Percentiles rank a stretch among this genome's conserved stretches.
These are phyloP conservation scores for Dugesia japonica DNA, from an alignment of 2,888 invertebrate genomes.

Conservation along the genomic window DNA sequence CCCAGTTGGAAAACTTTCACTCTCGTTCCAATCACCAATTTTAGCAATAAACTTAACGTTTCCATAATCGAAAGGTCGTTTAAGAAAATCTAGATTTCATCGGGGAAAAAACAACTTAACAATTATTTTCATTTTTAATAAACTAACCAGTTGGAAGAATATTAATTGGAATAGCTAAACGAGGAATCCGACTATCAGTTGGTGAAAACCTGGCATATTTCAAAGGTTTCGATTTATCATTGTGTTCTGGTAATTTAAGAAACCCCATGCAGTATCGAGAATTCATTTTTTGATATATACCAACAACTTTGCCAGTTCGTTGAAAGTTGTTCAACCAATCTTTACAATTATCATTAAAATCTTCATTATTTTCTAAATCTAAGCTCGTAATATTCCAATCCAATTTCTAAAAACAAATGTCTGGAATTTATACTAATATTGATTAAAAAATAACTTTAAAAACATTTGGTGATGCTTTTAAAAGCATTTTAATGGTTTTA, in stretches of 20 bases:
- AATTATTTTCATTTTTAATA: no score
- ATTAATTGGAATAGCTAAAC: background rate
- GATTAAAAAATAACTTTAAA: background rate
- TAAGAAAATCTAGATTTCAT: background rate
- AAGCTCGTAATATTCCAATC: background rate
- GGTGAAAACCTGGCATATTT: background rate
- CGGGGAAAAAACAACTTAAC: background rate
- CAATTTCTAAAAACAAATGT: background rate
- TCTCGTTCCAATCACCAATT: background rate
- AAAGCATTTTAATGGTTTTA: background rate
- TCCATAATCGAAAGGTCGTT: background rate
- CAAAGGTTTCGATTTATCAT: background rate
- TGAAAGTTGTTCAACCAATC: constrained; percentile 27
- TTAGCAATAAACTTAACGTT: background rate
- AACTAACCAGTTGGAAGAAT: background rate
- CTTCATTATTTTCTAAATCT: background rate
- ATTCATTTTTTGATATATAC: constrained; percentile 60
- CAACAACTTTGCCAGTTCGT: constrained; percentile 54
- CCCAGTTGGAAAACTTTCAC: background rate
- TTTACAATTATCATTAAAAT: background rate
- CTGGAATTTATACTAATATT: no score
- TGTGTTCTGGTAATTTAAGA: constrained; percentile 51
- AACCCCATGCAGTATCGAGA: constrained; percentile 60
- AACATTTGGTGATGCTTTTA: background rate
- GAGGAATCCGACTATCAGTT: background rate